Conservation (phyloP, 2,888 invertebrate species). For the Capitulum mitella region DNA sequence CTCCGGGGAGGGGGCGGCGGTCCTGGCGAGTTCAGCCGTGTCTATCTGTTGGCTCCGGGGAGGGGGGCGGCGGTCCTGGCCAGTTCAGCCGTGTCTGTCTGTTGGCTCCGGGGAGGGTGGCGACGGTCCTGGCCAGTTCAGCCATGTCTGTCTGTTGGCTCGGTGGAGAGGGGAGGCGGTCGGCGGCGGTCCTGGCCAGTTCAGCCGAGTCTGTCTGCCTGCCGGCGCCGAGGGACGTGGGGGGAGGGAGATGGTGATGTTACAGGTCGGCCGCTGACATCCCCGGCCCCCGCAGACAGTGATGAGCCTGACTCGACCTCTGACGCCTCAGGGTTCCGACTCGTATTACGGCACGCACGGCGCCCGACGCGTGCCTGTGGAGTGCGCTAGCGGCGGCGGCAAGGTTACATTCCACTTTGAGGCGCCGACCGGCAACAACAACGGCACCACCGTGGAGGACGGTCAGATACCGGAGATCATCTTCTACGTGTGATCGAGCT, state of each 20-base stretch:
- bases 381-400: conserved; percentile 60
- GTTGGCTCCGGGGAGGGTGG: too few relatives aligned
- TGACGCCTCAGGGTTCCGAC: conserved; percentile 74
- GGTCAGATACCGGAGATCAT: conserved; percentile 82
- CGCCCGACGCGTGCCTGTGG: conserved; percentile 62
- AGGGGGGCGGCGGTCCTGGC: too few relatives aligned
- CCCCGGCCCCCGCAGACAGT: too few relatives aligned
- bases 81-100: too few relatives aligned
- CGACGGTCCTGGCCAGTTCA: too few relatives aligned
- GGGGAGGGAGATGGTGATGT: too few relatives aligned
- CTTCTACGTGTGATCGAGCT: conserved; percentile 56
- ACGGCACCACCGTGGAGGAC: conserved; percentile 75
- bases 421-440: conserved; percentile 77
- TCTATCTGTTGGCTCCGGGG: too few relatives aligned
- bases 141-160: too few relatives aligned
- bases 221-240: neutral
- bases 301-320: too few relatives aligned
- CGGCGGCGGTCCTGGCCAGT: neutral
- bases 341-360: conserved; percentile 80
- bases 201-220: too few relatives aligned
- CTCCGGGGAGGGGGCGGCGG: too few relatives aligned
- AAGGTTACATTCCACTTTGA: conserved; percentile 74
- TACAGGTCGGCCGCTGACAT: neutral
- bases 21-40: too few relatives aligned
- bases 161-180: conserved; percentile 17